These are phyloP conservation scores for Potamarius usumacintae DNA, from an alignment of 2,113 vertebrate genomes.

Conservation along the genomic window DNA sequence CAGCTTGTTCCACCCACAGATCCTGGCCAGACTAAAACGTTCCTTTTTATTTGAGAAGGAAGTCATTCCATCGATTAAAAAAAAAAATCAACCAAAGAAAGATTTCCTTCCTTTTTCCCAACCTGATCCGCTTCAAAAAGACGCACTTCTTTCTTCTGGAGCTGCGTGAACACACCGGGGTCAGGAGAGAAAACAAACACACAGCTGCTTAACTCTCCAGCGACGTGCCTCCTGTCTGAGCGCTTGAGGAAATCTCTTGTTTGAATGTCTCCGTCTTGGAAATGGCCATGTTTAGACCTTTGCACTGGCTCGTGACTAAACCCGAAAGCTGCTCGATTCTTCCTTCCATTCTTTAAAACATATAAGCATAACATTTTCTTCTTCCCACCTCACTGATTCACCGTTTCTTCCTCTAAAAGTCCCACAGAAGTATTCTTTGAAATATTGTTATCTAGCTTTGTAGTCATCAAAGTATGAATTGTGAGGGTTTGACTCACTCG, in stretches of 20 bases:
- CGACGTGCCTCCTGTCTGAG: conserved; percentile 66
- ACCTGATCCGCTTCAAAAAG: conserved; percentile 72
- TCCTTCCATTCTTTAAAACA: not conserved
- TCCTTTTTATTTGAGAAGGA: conserved; percentile 73
- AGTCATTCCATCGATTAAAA: conserved; percentile 76
- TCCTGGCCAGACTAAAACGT: conserved; percentile 60
- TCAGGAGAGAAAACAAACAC: conserved; percentile 72
- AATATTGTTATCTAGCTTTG: not conserved
- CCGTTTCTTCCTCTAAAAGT: not conserved
- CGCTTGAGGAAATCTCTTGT: not conserved
- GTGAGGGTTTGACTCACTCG: not conserved
- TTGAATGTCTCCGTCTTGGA: not conserved
- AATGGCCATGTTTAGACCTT: conserved; percentile 2
- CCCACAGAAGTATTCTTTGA: not conserved
- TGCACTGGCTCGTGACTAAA: not conserved
- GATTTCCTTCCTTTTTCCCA: conserved; percentile 75
- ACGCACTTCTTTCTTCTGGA: conserved; percentile 65
- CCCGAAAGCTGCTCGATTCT: not conserved
- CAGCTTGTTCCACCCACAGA: conserved; percentile 70
- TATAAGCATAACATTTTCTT: not conserved
- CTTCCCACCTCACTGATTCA: not conserved
- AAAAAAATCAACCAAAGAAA: conserved; percentile 69
- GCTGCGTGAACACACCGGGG: conserved; percentile 67
- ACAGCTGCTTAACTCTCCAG: conserved; percentile 69
- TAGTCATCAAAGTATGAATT: not conserved